Conservation (phyloP, 1,140 invertebrate species). For the Brachionus angularis region DNA sequence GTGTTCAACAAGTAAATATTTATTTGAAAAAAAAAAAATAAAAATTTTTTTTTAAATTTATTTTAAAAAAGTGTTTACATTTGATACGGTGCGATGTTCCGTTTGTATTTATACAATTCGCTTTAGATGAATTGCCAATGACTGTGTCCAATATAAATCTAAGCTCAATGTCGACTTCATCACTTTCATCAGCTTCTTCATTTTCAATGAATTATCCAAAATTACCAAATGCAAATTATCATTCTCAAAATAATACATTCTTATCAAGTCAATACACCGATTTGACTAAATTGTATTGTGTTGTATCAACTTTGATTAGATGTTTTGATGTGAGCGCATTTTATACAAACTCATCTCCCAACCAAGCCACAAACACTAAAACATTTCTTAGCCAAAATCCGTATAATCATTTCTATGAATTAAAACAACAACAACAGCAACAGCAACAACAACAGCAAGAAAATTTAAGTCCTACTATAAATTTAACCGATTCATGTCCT, state of each 20-base stretch:
- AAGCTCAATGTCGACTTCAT: constrained; percentile 2
- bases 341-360: constrained; percentile 54
- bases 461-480: constrained; percentile 68
- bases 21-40: too few relatives aligned
- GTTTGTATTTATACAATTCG: constrained; percentile 73
- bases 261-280: constrained; percentile 74
- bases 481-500: constrained; percentile 69
- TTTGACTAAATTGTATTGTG: constrained; percentile 84
- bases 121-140: constrained; percentile 70
- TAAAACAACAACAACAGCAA: constrained; percentile 48
- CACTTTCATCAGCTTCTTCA: constrained; percentile 10
- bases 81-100: constrained; percentile 41
- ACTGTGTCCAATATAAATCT: constrained; percentile 31
- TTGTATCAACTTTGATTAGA: constrained; percentile 81
- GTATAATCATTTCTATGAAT: constrained; percentile 25
- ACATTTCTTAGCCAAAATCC: constrained; percentile 12
- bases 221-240: neutral
- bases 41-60: too few relatives aligned
- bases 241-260: neutral
- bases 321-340: constrained; percentile 84
- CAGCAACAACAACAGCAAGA: constrained; percentile 66
- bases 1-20: neutral
- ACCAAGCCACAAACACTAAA: neutral
- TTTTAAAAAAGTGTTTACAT: constrained; percentile 37
- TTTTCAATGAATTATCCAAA: constrained; percentile 16